phyloP scores from a whole-genome alignment of 2,113 vertebrate genomes.

The Macroglossus sobrinus region DNA sequence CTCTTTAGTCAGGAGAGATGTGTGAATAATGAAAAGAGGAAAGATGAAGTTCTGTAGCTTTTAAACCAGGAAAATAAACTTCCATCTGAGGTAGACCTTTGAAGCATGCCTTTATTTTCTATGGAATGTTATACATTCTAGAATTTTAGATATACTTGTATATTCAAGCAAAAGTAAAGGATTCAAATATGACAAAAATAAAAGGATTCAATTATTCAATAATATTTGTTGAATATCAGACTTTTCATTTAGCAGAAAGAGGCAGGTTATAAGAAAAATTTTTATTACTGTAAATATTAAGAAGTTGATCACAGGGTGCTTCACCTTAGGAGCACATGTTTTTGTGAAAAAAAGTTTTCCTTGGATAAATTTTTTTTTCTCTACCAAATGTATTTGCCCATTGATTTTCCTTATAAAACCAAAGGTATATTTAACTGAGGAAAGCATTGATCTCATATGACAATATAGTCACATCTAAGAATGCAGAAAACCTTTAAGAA shows the following conservation, averaged over 20 bases:
- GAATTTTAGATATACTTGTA: background rate
- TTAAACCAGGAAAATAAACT: background rate
- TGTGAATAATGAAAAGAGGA: background rate
- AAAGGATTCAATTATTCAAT: no score
- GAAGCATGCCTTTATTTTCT: background rate
- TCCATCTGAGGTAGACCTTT: background rate
- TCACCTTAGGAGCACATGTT: background rate
- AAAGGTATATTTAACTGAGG: background rate
- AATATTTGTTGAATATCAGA: background rate
- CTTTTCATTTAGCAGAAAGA: conserved; percentile 25
- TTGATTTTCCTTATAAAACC: background rate
- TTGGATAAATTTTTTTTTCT: background rate
- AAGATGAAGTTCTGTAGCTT: background rate
- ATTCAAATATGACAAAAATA: background rate
- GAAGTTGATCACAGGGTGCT: background rate
- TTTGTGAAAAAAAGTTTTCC: background rate
- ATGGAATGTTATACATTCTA: background rate
- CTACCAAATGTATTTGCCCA: background rate
- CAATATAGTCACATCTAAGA: background rate
- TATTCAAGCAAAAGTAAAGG: background rate
- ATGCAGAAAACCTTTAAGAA: background rate
- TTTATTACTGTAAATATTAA: background rate
- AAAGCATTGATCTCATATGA: background rate
- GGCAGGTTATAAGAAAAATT: background rate
- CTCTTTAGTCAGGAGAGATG: background rate